Evolutionary conservation across 2,888 invertebrate genomes (phyloP), one percentile per base, ranked within the genome.

Genomic region (Andricus quercusramuli): DNA sequence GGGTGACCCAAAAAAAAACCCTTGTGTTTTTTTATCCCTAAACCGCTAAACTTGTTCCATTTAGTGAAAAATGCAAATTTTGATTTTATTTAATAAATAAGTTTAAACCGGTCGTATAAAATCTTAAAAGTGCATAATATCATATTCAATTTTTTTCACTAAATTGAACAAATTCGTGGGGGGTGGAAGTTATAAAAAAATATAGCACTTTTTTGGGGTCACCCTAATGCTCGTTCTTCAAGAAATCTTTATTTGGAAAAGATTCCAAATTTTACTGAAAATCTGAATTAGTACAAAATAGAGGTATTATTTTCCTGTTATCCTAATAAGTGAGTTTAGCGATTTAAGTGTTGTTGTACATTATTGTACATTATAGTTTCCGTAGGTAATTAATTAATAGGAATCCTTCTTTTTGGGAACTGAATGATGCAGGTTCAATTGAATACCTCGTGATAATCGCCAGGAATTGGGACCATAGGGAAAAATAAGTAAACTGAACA

Each of bases 281-380:
- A 56, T 74, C 74, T 74, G 74, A 74, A 8, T 56, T 74, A 74
- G 74, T 74, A 74, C 74, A 74, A 74, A 74, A 56, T 74, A 74
- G 74, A 70, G 29, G 47, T 51, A 56, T 32, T 74, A 67, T 74
- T 56, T 74, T 74, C 32, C 32, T 32, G 32, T 56, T 74, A 74
- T n/a, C 56, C n/a, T 74, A 32, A 56, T 74, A 74, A 51, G 80
- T 29, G 32, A 74, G n/a, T 64, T 64, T 64, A 64, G 13, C 64
- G 11, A n/a, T 74, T 74, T 56, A n/a, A 74, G 56, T n/a, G 29
- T 56, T 17, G 51, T 51, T 47, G 29, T 70, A 51, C 11, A 59
- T 59, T 59, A 9, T 59, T 64, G 29, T 64, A 67, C 5, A 67
- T 41, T 67, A 68, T 25, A 9, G 25, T 47, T 47, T 25, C 8